Base-by-base conservation (phyloP, 2,888 invertebrate species). In the Hemistola chrysoprasaria region DNA sequence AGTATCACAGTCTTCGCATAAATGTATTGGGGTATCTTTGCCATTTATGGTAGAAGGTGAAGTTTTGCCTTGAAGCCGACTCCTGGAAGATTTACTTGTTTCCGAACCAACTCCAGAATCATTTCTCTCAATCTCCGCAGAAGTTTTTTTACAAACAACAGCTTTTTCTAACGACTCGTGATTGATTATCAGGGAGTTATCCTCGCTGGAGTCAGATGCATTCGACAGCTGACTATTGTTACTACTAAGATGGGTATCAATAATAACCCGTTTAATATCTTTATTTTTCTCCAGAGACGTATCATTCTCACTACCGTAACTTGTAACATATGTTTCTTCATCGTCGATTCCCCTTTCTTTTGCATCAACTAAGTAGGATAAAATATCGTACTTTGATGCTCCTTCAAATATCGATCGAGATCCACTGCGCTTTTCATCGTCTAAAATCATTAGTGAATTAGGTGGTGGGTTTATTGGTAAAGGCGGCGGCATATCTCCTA, bases 21-120 rank as follows among this genome's bases (percentile, higher is more conserved):
- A 72, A 64, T 85, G 94, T 81, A 91, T 93, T 75, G 83, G 92
- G 76, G 82, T 91, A 71, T 83, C 92, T 82, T 84, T 92, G 71
- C 82, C 90, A 50, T 67, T 83, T 48, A 83, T 78, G 36, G 80
- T 86, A 50, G 76, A 88, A 28, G 84, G 86, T 49, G 79, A 81
- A 58, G 79, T 87, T 79, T 91, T 91, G 52, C 78, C 92, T 82
- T 93, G 91, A 57, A 93, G 91, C 72, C 93, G 91, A 72, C 94
- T 95, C 60, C 96, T 91, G 39, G 95, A 95, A 40, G 95, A 94
- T 74, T 96, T 96, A 72, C 95, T 95, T 4, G 97, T 97, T 78
- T 97, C 97, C 2, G 96, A 96, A 31, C 97, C 97, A 1, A 97
- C 97, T 1, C 97, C 97, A 8, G 97, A 97, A 76, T 97, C 97